These are phyloP conservation scores for Telmatherina bonti DNA, from an alignment of 2,797 vertebrate genomes.

Conservation along the genomic window DNA sequence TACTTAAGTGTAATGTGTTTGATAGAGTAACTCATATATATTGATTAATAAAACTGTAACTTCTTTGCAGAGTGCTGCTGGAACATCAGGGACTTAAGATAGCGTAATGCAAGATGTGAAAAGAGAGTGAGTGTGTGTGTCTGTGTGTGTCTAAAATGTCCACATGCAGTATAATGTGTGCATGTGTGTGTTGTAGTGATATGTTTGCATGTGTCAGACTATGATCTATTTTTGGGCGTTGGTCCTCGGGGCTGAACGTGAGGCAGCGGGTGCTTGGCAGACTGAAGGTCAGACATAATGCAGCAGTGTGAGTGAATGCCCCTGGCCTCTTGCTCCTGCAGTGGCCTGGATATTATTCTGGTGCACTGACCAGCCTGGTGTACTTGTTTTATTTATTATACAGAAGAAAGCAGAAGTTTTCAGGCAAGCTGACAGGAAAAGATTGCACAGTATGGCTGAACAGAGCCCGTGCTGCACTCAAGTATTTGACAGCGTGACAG, in stretches of 20 bases:
- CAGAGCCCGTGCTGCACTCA: constrained; percentile 33
- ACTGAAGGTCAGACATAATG: constrained; percentile 78
- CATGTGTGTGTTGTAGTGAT: constrained; percentile 23
- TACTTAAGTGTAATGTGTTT: constrained; percentile 41
- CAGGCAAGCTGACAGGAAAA: constrained; percentile 15
- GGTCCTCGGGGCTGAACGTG: constrained; percentile 54
- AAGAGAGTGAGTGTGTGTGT: constrained; percentile 40
- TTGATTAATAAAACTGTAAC: constrained; percentile 32
- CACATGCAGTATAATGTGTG: constrained; percentile 13
- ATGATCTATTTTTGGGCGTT: constrained; percentile 63
- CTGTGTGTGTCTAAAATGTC: constrained; percentile 8
- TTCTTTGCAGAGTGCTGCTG: constrained; percentile 22
- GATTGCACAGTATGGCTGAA: constrained; percentile 27
- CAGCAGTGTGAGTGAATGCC: constrained; percentile 64
- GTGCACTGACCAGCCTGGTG: constrained; percentile 36
- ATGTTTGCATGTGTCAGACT: constrained; percentile 67
- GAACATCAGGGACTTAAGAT: constrained; percentile 53
- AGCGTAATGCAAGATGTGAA: constrained; percentile 40
- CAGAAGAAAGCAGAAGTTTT: constrained; percentile 25
- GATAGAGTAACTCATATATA: constrained; percentile 37
- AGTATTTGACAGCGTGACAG: constrained; percentile 43
- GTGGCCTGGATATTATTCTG: constrained; percentile 64
- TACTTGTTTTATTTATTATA: constrained; percentile 47
- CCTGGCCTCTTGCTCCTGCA: constrained; percentile 54
- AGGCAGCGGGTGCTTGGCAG: constrained; percentile 60